Evolutionary conservation across 2,113 vertebrate genomes (phyloP).

Genomic region (Odobenus rosmarus): DNA sequence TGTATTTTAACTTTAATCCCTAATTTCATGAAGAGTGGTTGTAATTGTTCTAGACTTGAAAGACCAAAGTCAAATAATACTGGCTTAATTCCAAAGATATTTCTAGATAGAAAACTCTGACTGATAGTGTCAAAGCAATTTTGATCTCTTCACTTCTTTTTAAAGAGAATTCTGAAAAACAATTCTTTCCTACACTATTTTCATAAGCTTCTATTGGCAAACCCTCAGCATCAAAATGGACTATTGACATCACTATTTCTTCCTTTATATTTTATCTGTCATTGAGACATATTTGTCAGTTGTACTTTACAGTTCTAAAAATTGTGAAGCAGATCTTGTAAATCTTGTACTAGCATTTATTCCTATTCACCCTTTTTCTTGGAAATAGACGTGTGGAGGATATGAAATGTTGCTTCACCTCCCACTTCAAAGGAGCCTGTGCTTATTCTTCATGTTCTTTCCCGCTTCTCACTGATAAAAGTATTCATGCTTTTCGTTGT

Average conservation of each 20-base stretch:
- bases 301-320: not conserved
- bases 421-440: constrained; percentile 24
- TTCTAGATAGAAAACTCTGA: not conserved
- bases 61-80: not conserved
- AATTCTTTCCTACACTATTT: not conserved
- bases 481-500: not conserved
- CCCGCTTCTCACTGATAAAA: constrained; percentile 21
- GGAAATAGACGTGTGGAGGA: constrained; percentile 42
- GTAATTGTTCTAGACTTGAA: not conserved
- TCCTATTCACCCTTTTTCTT: not conserved
- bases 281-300: constrained; percentile 53
- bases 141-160: constrained; percentile 5
- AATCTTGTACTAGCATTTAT: not conserved
- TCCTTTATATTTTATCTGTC: not conserved
- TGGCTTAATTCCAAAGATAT: not conserved
- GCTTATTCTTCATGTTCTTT: not conserved
- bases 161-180: not conserved
- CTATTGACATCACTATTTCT: not conserved
- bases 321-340: not conserved
- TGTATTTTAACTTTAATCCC: not conserved
- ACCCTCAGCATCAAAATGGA: not conserved
- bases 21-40: not conserved
- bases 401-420: not conserved
- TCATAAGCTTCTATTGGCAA: not conserved
- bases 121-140: not conserved